Base-by-base conservation (phyloP, 1,140 invertebrate genomes). In the Zaprionus camerounensis region DNA sequence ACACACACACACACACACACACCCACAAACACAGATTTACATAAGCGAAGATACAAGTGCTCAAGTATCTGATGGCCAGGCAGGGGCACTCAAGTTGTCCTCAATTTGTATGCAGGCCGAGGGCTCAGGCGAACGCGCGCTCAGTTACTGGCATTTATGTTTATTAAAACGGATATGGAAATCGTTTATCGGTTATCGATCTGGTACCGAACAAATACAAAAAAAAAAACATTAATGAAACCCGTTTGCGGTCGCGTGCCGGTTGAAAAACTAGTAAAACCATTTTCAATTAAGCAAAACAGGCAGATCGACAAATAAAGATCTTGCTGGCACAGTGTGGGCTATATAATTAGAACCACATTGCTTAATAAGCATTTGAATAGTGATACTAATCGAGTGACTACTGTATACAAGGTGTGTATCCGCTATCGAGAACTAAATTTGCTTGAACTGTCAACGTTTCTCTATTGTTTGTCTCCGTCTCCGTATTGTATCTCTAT, bases 161-260 rank as follows among this genome's bases (percentile, higher is more conserved):
- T 83, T 75, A 72, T 67, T 49, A 57, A 83, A 86, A 83, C 76
- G 83, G 83, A 86, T 87, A 86, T 87, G 82, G 53, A 69, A 82
- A 86, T 83, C 59, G 69, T 76, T 87, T 82, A 51, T 51, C 46
- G 46, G 17, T 51, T 80, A 80, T 53, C 53, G 65, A 81, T 78
- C 68, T 55, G 46, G 46, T 69, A 66, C 22, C 22, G 11, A 24
- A 31, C 1, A 15, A 44, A 56, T n/a, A n/a, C 17, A 17, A 17
- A 17, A 17, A 68, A 72, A 71, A 46, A 73, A 71, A 68, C 36
- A 56, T 28, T 17, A 31, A 44, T 28, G 31, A 76, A 76, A 76
- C 68, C 61, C 34, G 73, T 76, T 76, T 65, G 55, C 31, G 44
- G 61, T 65, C 73, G 68, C 73, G 73, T 76, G 73, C 68, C 44